Percentiles rank a stretch among this genome's conserved stretches.
phyloP scores from a whole-genome alignment of 2,113 vertebrate species.

The Atractosteus spatula region DNA sequence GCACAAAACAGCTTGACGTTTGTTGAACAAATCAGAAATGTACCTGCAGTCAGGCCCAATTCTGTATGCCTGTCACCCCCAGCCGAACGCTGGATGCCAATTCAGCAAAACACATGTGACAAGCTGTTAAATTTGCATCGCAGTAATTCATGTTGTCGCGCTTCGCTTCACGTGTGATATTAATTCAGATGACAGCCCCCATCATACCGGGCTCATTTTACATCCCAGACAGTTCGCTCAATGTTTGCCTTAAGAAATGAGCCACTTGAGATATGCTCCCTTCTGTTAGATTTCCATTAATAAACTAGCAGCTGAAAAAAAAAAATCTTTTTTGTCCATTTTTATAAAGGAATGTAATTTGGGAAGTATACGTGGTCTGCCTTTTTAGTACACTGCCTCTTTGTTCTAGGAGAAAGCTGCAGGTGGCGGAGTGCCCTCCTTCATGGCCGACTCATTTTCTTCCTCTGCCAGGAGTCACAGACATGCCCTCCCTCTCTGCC shows the following conservation, averaged over 20 bases:
- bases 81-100: neutral
- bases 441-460: too few species aligned
- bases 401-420: too few species aligned
- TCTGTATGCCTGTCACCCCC: slow-evolving; percentile 14
- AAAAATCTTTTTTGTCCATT: too few species aligned
- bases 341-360: too few species aligned
- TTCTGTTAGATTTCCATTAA: neutral
- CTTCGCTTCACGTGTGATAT: slow-evolving; percentile 17
- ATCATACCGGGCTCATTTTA: slow-evolving; percentile 11
- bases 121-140: slow-evolving; percentile 18
- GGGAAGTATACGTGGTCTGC: too few species aligned
- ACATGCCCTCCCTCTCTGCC: too few species aligned
- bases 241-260: slow-evolving; percentile 5
- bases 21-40: slow-evolving; percentile 13
- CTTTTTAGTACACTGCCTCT: too few species aligned
- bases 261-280: neutral
- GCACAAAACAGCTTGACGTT: slow-evolving; percentile 13
- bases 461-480: neutral
- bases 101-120: slow-evolving; percentile 17
- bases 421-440: too few species aligned
- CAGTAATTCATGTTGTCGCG: slow-evolving; percentile 10
- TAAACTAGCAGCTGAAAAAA: neutral
- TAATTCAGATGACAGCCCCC: slow-evolving; percentile 15
- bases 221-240: neutral
- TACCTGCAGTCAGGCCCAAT: slow-evolving; percentile 3